Evolutionary conservation across 1,140 invertebrate species (phyloP), one percentile per base, ranked within the genome.

Genomic region (Heliconius eleuchia): DNA sequence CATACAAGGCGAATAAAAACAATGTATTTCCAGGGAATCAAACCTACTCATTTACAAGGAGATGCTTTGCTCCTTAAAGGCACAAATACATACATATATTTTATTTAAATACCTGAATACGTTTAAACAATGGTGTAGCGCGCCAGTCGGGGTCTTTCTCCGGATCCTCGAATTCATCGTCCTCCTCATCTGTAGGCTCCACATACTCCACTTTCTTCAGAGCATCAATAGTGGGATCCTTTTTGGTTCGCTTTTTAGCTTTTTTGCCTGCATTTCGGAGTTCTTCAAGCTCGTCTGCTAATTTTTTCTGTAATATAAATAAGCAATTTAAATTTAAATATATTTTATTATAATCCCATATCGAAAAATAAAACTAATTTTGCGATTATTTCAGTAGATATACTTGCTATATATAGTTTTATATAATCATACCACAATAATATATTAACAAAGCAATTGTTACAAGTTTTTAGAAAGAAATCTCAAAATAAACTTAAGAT

Each of bases 81-180:
- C 3, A 34, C 30, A 34, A 34, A 34, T 34, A 34, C 30, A 34
- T 34, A 34, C 2, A 34, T 34, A 34, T 34, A 34, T 34, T 34
- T 6, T 34, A 34, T 34, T 34, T 6, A 34, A 42, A 71, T 78
- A 93, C 92, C 86, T 93, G 91, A 86, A 94, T 83, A 87, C 96
- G 82, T 78, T 94, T 94, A 76, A 90, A 90, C 6, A 96, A 84
- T 5, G 96, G 96, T 8, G 96, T 97, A 76, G 95, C 95, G 23
- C 84, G 92, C 97, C 97, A 97, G 86, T 97, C 97, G 0, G 97
- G 96, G 91, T 97, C 96, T 60, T 96, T 95, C 3, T 95, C 89
- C 0, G 84, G 89, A 77, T 96, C 95, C 18, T 95, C 89, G n/a
- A 87, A 80, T 1, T 91, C 89, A 19, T 92, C 90, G 1, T 93